Percentiles rank a stretch among this genome's conserved stretches.
Conservation (phyloP, 1,140 invertebrate species). For the Bombus pascuorum region DNA sequence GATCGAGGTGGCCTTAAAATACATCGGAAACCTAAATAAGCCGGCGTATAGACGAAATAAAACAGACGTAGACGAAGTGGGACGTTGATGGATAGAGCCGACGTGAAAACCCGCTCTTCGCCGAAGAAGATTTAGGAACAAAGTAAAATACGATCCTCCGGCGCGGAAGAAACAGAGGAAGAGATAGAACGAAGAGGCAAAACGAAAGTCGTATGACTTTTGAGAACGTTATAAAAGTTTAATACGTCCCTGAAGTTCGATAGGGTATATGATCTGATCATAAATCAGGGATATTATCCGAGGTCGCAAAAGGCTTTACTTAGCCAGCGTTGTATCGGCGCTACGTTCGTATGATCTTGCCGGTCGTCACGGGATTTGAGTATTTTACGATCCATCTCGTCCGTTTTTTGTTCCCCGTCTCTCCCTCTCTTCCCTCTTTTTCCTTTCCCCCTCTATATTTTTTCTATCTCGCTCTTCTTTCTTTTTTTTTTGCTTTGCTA, state of each 20-base stretch:
- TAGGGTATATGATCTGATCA: conserved; percentile 74
- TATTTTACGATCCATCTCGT: conserved; percentile 27
- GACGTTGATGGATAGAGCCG: conserved; percentile 66
- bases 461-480: neutral
- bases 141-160: conserved; percentile 42
- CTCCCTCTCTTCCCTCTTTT: neutral
- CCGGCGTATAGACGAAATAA: conserved; percentile 46
- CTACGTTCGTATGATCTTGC: conserved; percentile 31
- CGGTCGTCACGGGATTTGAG: neutral
- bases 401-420: neutral
- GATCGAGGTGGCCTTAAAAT: conserved; percentile 36
- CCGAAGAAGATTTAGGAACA: conserved; percentile 54
- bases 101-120: conserved; percentile 39
- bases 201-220: conserved; percentile 44
- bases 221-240: conserved; percentile 74
- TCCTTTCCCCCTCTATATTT: no score
- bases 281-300: conserved; percentile 72
- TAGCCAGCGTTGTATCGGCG: conserved; percentile 36
- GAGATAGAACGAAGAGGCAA: neutral
- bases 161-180: neutral
- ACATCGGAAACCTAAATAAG: conserved; percentile 40
- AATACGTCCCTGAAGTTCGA: conserved; percentile 75
- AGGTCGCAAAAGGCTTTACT: conserved; percentile 38
- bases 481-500: neutral
- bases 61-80: conserved; percentile 50